Evolutionary conservation across 2,888 invertebrate species (phyloP), one percentile per base, ranked within the genome.

Genomic region (Gari tellinella): DNA sequence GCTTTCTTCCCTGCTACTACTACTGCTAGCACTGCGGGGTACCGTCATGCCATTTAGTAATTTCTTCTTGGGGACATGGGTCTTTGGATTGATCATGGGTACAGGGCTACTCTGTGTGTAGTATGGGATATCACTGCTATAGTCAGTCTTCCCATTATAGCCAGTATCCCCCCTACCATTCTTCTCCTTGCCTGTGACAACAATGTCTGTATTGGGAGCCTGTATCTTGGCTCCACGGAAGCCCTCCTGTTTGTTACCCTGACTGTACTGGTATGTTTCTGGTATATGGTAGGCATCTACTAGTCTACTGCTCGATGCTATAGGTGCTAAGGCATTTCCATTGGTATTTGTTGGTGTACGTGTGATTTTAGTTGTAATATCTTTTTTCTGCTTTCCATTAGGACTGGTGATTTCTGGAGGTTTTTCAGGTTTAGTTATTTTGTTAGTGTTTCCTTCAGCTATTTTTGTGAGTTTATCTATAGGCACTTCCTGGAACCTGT

Each of bases 1-100:
- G 31, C 56, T 67, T 52, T 83, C 82, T 37, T 81, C 79, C 3
- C 72, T 52, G 56, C 81, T 80, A 38, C 72, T 81, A 21, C 81
- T 74, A 45, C 80, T 79, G 38, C 79, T 82, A 23, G 67, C 72
- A 67, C 75, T 81, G 10, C 72, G 52, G 2, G 66, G 74, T 14
- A 40, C 38, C 14, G 41, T 38, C 12, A n/a, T 23, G 19, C 56
- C 41, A 37, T 48, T 37, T 4, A 21, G 37, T 1, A 49, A 19
- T 37, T 60, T 64, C 14, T 53, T 64, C 21, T 40, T 43, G 15
- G 31, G 31, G 31, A 31, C 10, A 31, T 31, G 10, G 31, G 31
- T 31, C 31, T 31, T 31, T 7, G 31, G 10, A 10, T 31, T 31
- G 4, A 31, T 31, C 31, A 31, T 31, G 10, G 31, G 31, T 10